A percentile compares a stretch with the other conserved stretches of the same genome.
phyloP scores from a whole-genome alignment of 2,113 vertebrate species.

The Orycteropus afer region DNA sequence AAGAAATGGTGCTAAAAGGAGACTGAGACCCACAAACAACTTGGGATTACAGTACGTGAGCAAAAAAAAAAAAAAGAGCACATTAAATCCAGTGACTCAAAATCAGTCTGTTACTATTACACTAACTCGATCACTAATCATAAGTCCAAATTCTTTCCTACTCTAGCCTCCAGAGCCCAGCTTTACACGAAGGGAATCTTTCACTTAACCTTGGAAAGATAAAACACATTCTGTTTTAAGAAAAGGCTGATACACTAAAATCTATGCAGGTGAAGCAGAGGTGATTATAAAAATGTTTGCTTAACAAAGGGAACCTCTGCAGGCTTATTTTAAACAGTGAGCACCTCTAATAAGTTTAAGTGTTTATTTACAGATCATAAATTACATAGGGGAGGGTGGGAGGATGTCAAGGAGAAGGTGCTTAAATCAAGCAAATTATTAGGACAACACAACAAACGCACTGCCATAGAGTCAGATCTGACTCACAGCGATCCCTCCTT shows the following conservation, averaged over 20 bases:
- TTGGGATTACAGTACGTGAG: background rate
- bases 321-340: slow-evolving; percentile 52
- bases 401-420: background rate
- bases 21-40: background rate
- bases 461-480: too few relatives aligned
- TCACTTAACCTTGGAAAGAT: background rate
- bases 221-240: background rate
- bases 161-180: background rate
- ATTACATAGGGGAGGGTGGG: background rate
- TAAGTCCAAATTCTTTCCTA: accelerated
- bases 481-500: too few relatives aligned
- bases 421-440: slow-evolving; percentile 43
- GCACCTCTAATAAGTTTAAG: background rate
- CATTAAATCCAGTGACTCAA: background rate
- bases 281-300: slow-evolving; percentile 66
- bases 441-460: too few relatives aligned
- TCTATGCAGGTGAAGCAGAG: slow-evolving; percentile 1
- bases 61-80: too few relatives aligned
- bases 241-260: slow-evolving; percentile 40
- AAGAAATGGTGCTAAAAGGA: background rate
- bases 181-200: background rate
- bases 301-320: slow-evolving; percentile 54
- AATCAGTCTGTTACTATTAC: background rate
- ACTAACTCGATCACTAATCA: background rate
- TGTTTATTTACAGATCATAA: slow-evolving; percentile 57